phyloP scores from a whole-genome alignment of 2,113 vertebrate genomes.

The Otis tarda region DNA sequence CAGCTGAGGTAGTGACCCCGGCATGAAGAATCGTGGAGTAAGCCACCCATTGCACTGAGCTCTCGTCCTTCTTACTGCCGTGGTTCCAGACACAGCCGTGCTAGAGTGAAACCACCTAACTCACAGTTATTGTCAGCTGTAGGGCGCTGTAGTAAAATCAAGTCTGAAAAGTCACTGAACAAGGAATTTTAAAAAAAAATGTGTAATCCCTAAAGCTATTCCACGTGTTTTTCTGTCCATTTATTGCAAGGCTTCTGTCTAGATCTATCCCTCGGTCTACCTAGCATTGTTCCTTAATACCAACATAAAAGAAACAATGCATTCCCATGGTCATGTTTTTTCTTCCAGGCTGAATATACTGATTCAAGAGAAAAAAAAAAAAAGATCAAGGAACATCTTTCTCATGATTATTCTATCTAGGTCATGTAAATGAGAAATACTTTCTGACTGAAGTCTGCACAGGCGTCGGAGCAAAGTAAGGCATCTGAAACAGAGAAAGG shows the following conservation, averaged over 20 bases:
- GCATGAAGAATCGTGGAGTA: background rate
- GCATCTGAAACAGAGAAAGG: background rate
- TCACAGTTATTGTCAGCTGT: background rate
- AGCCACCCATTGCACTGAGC: background rate
- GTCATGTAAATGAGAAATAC: slow-evolving; percentile 66
- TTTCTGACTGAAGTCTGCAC: slow-evolving; percentile 50
- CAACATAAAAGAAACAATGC: slow-evolving; percentile 19
- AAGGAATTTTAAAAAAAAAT: background rate
- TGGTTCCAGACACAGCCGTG: background rate
- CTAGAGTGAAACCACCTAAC: background rate
- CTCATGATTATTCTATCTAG: slow-evolving; percentile 62
- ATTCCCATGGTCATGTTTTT: slow-evolving; percentile 30
- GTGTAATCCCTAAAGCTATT: background rate
- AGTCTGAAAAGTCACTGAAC: background rate
- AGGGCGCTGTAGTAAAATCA: background rate
- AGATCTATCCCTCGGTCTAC: background rate
- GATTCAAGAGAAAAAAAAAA: slow-evolving; percentile 31
- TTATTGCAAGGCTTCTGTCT: background rate
- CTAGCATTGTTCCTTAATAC: background rate
- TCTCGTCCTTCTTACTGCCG: background rate
- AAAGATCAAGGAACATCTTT: slow-evolving; percentile 53
- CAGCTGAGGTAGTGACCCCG: background rate
- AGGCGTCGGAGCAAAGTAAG: background rate
- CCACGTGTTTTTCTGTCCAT: background rate
- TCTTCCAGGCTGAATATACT: slow-evolving; percentile 41